Evolutionary conservation across 2,888 invertebrate genomes (phyloP), one percentile per base, ranked within the genome.

Genomic region (Aphelenchoides bicaudatus): DNA sequence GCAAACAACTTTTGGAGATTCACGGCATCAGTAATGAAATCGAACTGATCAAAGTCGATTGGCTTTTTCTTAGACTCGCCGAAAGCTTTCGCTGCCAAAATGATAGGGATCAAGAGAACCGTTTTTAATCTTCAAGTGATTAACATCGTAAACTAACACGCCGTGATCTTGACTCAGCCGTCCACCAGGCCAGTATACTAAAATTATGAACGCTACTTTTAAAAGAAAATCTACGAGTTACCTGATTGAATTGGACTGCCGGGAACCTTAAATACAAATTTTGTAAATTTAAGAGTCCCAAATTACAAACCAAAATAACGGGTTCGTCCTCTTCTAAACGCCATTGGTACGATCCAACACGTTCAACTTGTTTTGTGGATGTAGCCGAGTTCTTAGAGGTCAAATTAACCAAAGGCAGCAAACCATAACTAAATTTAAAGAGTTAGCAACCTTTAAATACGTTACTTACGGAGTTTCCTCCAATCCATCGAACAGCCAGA

Each of bases 1-100:
- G 78, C 79, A 57, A 78, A 78, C 30, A 78, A 54, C 58, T 78
- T 78, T 62, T 78, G 78, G 19, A 78, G 69, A 61, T 78, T 78
- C 53, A 78, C 69, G n/a, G 74, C 71, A 58, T 78, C 78, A 10
- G 78, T 79, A 61, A 78, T 73, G 58, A 78, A 71, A 52, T 78
- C 75, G 58, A 63, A 79, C 55, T 78, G 67, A 39, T 70, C 71
- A 58, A 78, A 79, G 58, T 78, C 71, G 25, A 75, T 67, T 29
- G 71, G 71, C 53, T 78, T 76, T 67, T 75, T 74, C 55, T 63
- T 65, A 52, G 74, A 73, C 29, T 70, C 71, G 6, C 69, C 52
- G 13, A 72, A 43, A 23, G 64, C 59, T 46, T 70, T 70, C 23
- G 75, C 71, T 5, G 76, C 79, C 25, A 76, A 70, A 39, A 78